Evolutionary conservation across 2,797 vertebrate genomes (phyloP).

Genomic region (Valencia hispanica): DNA sequence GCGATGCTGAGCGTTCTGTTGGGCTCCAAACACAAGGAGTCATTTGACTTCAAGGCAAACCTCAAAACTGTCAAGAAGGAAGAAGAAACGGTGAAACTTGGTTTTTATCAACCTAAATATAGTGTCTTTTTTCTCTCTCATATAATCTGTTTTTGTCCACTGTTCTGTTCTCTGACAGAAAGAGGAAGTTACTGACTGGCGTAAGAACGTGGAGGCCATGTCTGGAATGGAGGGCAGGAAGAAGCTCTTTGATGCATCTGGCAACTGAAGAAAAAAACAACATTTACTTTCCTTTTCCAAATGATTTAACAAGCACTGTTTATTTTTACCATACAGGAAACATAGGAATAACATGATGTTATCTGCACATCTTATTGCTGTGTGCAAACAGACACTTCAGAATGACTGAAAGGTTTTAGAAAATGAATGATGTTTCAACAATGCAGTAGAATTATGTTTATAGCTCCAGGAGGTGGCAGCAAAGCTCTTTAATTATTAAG

Average conservation of each 20-base stretch:
- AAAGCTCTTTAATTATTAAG: constrained; percentile 38
- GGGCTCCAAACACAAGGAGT: constrained; percentile 78
- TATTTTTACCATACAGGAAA: not conserved
- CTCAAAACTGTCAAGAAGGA: constrained; percentile 84
- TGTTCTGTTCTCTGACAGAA: constrained; percentile 56
- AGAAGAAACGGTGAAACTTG: constrained; percentile 78
- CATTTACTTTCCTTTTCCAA: not conserved
- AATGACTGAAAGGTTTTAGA: not conserved
- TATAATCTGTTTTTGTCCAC: not conserved
- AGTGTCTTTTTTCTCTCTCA: rapidly evolving
- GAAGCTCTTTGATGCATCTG: constrained; percentile 72
- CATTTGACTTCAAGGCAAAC: constrained; percentile 82
- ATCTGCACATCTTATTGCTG: not conserved
- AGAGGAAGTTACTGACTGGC: constrained; percentile 79
- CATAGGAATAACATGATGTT: not conserved
- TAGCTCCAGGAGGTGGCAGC: constrained; percentile 59
- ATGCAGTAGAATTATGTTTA: constrained; percentile 14
- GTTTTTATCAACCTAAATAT: not conserved
- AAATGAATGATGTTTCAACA: not conserved
- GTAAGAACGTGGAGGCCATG: constrained; percentile 81
- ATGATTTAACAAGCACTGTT: not conserved
- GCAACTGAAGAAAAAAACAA: constrained; percentile 36
- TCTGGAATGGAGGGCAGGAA: constrained; percentile 79
- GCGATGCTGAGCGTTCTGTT: constrained; percentile 82
- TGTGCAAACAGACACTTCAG: not conserved